Percentiles rank a stretch among this genome's conserved stretches.
phyloP scores from a whole-genome alignment of 2,113 vertebrate species.

The Probosciger aterrimus region DNA sequence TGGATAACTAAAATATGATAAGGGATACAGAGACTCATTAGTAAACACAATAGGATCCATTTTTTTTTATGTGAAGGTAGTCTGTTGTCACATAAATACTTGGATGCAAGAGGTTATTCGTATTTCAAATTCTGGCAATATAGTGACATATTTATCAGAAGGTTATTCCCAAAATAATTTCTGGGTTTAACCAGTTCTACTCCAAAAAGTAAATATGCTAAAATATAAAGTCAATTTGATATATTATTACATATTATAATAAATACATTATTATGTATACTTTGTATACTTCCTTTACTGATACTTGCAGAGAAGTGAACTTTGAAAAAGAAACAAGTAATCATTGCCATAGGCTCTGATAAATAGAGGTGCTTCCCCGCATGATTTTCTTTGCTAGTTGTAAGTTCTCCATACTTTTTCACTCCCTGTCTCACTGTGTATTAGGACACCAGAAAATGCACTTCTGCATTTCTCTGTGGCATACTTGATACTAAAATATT shows the following conservation, averaged over 20 bases:
- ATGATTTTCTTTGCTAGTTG: not conserved
- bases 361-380: not conserved
- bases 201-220: not conserved
- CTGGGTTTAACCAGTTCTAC: not conserved
- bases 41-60: fast-evolving
- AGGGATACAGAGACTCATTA: not conserved
- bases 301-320: not conserved
- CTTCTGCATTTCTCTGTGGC: not conserved
- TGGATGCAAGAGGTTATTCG: not conserved
- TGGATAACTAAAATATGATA: not conserved
- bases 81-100: not conserved
- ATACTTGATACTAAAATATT: not conserved
- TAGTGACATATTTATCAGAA: not conserved
- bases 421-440: not conserved
- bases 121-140: not conserved
- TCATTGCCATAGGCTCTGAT: not conserved
- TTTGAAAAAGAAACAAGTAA: not conserved
- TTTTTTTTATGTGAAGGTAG: not conserved
- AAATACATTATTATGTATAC: not conserved
- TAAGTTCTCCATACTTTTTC: not conserved
- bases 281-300: not conserved
- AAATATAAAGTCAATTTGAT: not conserved
- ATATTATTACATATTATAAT: not conserved
- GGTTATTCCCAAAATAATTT: not conserved
- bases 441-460: not conserved